A percentile compares a stretch with the other conserved stretches of the same genome.
Conservation (phyloP, 2,888 invertebrate genomes). For the Ochropleura leucogaster region DNA sequence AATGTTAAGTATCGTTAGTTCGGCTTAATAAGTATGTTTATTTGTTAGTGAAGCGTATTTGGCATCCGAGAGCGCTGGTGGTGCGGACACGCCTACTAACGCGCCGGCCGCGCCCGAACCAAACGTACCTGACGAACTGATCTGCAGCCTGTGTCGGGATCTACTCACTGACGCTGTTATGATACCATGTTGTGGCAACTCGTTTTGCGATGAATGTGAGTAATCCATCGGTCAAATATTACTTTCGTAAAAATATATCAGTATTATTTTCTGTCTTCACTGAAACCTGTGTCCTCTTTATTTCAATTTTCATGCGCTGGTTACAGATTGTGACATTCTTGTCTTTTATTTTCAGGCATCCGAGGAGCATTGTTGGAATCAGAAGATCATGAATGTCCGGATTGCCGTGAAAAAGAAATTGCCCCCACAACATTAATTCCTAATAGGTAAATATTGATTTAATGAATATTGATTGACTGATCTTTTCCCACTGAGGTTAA, state of each 20-base stretch:
- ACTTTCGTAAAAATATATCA: neutral
- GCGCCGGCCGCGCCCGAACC: slow-evolving; percentile 93
- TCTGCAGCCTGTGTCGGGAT: slow-evolving; percentile 98
- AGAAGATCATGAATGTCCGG: slow-evolving; percentile 98
- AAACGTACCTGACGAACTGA: slow-evolving; percentile 96
- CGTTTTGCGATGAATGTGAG: slow-evolving; percentile 99
- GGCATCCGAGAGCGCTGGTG: slow-evolving; percentile 91
- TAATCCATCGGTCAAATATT: neutral
- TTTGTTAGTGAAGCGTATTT: slow-evolving; percentile 94
- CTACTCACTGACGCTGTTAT: slow-evolving; percentile 98
- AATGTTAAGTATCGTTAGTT: neutral
- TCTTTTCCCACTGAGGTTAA: too few species aligned
- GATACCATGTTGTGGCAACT: slow-evolving; percentile 99
- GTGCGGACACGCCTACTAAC: slow-evolving; percentile 89
- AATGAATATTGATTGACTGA: neutral
- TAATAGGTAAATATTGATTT: slow-evolving; percentile 89
- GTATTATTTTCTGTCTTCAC: neutral
- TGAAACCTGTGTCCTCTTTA: neutral
- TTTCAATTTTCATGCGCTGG: slow-evolving; percentile 1
- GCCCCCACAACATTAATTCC: slow-evolving; percentile 98
- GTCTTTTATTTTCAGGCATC: slow-evolving; percentile 92
- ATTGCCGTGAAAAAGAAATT: slow-evolving; percentile 97
- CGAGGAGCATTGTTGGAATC: slow-evolving; percentile 96
- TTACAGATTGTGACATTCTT: neutral
- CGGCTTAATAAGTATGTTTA: slow-evolving; percentile 6